These are phyloP conservation scores for Cotesia chilonis DNA, from an alignment of 1,140 invertebrate genomes.

Conservation along the genomic window DNA sequence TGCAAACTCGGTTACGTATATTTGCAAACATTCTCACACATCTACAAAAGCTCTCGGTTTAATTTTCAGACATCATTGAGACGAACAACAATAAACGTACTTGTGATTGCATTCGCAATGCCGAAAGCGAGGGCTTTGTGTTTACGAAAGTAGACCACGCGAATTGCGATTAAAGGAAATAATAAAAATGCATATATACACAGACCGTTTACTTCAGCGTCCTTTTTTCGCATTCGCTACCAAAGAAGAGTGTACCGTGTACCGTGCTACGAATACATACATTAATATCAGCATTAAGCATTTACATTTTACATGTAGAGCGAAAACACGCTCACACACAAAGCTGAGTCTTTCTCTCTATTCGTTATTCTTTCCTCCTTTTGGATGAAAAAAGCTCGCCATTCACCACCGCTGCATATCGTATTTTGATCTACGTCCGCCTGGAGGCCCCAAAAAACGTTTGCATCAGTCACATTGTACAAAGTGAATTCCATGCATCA, in stretches of 20 bases:
- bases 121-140: neutral
- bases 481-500: slow-evolving; percentile 19
- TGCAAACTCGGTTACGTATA: slow-evolving; percentile 8
- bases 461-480: slow-evolving; percentile 11
- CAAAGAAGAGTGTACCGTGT: slow-evolving; percentile 22
- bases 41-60: no score
- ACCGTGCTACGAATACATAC: neutral
- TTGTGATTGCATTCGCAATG: neutral
- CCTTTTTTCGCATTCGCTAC: slow-evolving; percentile 6
- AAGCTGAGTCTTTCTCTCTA: slow-evolving; percentile 22
- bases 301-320: no score
- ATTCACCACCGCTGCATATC: slow-evolving; percentile 50
- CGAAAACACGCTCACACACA: neutral
- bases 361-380: no score
- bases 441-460: slow-evolving; percentile 19
- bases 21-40: no score
- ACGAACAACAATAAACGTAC: neutral
- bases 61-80: neutral
- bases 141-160: slow-evolving; percentile 16
- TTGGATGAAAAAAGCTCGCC: slow-evolving; percentile 15
- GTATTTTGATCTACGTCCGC: slow-evolving; percentile 47
- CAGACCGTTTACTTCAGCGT: slow-evolving; percentile 19
- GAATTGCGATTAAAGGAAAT: slow-evolving; percentile 27
- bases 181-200: neutral
- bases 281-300: no score